Evolutionary conservation across 2,113 vertebrate species (phyloP), one percentile per base, ranked within the genome.

Genomic region (Macheiramphus alcinus): DNA sequence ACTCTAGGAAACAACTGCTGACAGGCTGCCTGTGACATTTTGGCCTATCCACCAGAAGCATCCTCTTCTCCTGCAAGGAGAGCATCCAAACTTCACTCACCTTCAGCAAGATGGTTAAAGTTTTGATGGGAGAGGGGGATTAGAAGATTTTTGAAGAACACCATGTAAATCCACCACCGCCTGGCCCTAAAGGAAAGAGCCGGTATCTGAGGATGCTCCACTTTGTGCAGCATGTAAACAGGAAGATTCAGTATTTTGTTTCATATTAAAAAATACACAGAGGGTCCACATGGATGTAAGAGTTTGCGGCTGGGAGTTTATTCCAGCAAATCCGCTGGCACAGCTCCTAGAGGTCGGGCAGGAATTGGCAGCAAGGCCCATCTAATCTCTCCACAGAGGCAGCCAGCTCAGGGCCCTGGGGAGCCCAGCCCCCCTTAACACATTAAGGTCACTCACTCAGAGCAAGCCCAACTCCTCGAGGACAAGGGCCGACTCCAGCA

Each of bases 171-270:
- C 72, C 47, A 73, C 47, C 38, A 26, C 42, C 1, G 0, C 38
- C 79, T 56, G 80, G 10, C 68, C 4, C 7, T 66, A 26, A 76
- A 83, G 75, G 59, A 40, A 88, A 68, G 82, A 34, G 65, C 43
- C 43, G 17, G n/a, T 29, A 50, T 89, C 70, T 0, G 7, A 78
- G 36, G 91, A 84, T 91, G 52, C 29, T 92, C 43, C 47, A 52
- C 63, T 70, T 50, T 38, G 50, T 34, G 43, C 61, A 40, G 20
- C 16, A 48, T 62, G 52, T 93, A 93, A 95, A 90, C 92, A 91
- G 90, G 82, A 93, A 94, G 80, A 80, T 53, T 20, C 53, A 27
- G 9, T 48, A 42, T 83, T 96, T 94, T 82, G 81, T 81, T 87
- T 91, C 0, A 0, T 38, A 80, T 62, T 83, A 31, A 61, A 88